Base-by-base conservation (phyloP, 2,888 invertebrate genomes). In the Uropetala carovei region DNA sequence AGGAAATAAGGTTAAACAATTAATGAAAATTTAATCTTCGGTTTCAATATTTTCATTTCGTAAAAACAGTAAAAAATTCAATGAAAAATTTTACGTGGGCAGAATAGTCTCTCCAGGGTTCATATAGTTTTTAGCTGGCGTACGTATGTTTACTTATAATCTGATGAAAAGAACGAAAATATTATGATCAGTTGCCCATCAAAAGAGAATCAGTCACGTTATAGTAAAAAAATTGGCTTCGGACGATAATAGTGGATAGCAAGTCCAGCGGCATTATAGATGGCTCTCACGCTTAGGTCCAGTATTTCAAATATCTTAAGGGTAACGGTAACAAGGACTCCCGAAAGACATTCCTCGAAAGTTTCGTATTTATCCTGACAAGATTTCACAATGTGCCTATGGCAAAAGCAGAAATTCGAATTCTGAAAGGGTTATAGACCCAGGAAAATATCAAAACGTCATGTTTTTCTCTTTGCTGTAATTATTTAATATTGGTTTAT, bases 401-500 rank as follows among this genome's bases (percentile, higher is more conserved):
- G 68, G 89, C 89, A 30, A 60, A 30, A 64, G 64, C 30, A 27
- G 89, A 56, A n/a, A 89, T 89, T 68, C 43, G 5, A 27, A 86
- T 60, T 86, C 18, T 13, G 22, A 75, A 75, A 75, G 18, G 7
- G 68, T 68, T 68, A 68, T 75, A 64, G 68, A 18, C 43, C 68
- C 68, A 30, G 8, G 64, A 56, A 43, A 64, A 11, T 60, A 68
- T 30, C n/a, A 18, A 18, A 14, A n/a, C 58, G 60, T 27, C 30
- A 27, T 43, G 16, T 64, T 60, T 60, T 64, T 60, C 59, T 43
- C 64, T 59, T 60, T 30, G 5, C 56, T 9, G n/a, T 89, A 64
- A 14, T 89, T 60, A 59, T 27, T 13, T 60, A 43, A 43, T 64
- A 64, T 89, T 60, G 89, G 60, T 86, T 89, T 89, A 89, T 89